Conservation (phyloP, 2,113 vertebrate species). For the Maccullochella peelii region DNA sequence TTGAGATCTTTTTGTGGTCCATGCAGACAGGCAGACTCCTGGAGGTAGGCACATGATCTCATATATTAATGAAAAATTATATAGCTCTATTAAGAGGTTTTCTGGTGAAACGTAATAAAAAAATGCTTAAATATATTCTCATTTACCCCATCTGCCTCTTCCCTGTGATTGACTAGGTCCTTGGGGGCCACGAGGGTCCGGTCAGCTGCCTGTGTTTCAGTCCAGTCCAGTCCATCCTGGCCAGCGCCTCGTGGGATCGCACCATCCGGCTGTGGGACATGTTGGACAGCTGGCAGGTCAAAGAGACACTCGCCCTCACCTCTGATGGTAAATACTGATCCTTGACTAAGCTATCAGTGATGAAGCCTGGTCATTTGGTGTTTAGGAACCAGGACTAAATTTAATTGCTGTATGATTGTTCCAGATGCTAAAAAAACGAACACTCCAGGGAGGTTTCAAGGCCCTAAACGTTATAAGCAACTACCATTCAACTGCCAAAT, state of each 20-base stretch:
- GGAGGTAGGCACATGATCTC: slow-evolving; percentile 82
- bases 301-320: slow-evolving; percentile 88
- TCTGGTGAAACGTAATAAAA: background rate
- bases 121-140: background rate
- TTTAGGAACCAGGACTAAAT: background rate
- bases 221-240: slow-evolving; percentile 90
- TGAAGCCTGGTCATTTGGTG: background rate
- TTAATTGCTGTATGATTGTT: too few species aligned
- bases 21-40: slow-evolving; percentile 96
- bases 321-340: slow-evolving; percentile 87
- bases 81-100: background rate
- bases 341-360: background rate
- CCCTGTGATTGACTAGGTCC: slow-evolving; percentile 81
- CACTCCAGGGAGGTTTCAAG: too few species aligned
- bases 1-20: slow-evolving; percentile 98
- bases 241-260: slow-evolving; percentile 96
- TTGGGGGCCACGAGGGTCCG: slow-evolving; percentile 94
- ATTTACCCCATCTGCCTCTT: background rate
- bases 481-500: too few species aligned
- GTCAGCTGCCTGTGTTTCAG: slow-evolving; percentile 93
- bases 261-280: slow-evolving; percentile 97
- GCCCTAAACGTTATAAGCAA: too few species aligned
- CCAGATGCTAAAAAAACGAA: too few species aligned
- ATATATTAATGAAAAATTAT: background rate
- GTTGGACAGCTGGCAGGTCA: slow-evolving; percentile 96